Evolutionary conservation across 2,797 vertebrate species (phyloP).

Genomic region (Centroberyx gerrardi): DNA sequence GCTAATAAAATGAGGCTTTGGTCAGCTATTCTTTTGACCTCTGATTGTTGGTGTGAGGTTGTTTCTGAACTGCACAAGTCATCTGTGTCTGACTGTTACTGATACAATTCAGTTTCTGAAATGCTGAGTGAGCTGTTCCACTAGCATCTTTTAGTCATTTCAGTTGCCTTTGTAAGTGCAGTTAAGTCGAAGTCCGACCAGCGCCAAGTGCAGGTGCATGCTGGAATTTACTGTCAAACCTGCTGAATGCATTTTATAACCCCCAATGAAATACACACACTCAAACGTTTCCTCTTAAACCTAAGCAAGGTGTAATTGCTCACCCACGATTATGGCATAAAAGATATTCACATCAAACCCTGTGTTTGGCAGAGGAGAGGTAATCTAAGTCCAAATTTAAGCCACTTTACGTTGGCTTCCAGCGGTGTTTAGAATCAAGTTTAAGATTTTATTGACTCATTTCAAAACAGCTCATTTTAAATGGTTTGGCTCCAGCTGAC

Average conservation of each 20-base stretch:
- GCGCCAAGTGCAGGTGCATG: conserved; percentile 13
- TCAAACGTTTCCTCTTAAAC: conserved; percentile 14
- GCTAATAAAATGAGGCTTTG: background rate
- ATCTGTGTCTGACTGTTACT: background rate
- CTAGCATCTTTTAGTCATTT: background rate
- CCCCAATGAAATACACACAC: background rate
- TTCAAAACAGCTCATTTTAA: background rate
- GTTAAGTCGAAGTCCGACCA: too few species aligned
- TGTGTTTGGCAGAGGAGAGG: background rate
- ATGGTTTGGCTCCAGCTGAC: background rate
- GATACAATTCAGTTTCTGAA: background rate
- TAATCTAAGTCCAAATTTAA: too few species aligned
- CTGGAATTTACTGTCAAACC: conserved; percentile 23
- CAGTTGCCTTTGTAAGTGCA: background rate
- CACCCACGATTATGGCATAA: background rate
- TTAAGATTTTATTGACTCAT: too few species aligned
- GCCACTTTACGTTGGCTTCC: too few species aligned
- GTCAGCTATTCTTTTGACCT: conserved; percentile 6
- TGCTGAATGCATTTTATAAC: conserved; percentile 14
- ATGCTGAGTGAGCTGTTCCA: background rate
- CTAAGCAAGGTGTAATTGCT: conserved; percentile 18
- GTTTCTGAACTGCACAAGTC: too few species aligned
- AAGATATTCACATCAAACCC: conserved; percentile 9
- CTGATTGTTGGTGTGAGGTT: background rate
- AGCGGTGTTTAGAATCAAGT: too few species aligned